Evolutionary conservation across 2,888 invertebrate species (phyloP).

Genomic region (Rhaphigaster nebulosa): DNA sequence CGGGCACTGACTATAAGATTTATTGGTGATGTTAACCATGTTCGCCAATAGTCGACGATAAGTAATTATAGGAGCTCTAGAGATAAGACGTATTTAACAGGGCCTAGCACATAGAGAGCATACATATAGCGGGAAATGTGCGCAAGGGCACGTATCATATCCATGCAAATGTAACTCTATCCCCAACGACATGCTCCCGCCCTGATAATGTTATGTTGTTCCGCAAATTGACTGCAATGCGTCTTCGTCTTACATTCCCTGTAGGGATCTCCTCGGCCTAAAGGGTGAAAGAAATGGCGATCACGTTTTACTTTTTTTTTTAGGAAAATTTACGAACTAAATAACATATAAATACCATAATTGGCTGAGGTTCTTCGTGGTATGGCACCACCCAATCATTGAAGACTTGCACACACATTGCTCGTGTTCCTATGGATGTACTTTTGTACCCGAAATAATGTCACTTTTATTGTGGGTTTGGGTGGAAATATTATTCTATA

Average conservation of each 20-base stretch:
- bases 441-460: too few relatives aligned
- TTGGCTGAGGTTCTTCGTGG: too few relatives aligned
- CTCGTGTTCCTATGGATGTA: too few relatives aligned
- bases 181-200: background rate
- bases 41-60: background rate
- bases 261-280: background rate
- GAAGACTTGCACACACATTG: too few relatives aligned
- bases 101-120: background rate
- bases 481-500: too few relatives aligned
- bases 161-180: background rate
- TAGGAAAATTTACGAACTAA: background rate
- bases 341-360: too few relatives aligned
- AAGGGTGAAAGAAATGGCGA: background rate
- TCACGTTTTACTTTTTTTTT: background rate
- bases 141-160: background rate
- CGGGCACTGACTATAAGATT: background rate
- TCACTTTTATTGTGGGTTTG: too few relatives aligned
- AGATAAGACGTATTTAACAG: background rate
- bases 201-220: background rate
- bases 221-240: conserved; percentile 29
- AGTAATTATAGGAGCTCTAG: background rate
- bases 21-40: background rate
- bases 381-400: too few relatives aligned
- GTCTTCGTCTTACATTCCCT: background rate
- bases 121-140: background rate